Conservation (phyloP, 2,113 vertebrate species). For the Lepus timidus region DNA sequence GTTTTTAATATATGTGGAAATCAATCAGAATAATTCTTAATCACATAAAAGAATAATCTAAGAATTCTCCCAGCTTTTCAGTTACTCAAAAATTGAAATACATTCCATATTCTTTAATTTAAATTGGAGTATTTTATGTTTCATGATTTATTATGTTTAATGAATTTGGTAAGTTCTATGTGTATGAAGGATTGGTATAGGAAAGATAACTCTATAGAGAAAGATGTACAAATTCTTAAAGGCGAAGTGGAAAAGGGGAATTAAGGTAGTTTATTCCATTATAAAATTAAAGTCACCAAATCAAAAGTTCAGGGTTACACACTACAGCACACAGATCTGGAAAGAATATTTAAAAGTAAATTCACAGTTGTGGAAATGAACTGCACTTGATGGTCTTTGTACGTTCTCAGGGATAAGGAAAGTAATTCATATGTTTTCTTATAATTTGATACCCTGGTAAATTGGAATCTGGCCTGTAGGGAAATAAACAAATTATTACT, state of each 20-base stretch:
- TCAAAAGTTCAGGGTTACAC: background rate
- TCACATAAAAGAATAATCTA: background rate
- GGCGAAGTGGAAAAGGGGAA: background rate
- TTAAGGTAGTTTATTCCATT: background rate
- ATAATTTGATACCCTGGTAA: background rate
- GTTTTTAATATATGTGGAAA: background rate
- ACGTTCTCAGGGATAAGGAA: background rate
- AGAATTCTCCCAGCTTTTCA: background rate
- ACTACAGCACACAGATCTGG: background rate
- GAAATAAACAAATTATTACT: background rate
- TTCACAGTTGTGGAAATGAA: background rate
- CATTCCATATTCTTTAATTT: background rate
- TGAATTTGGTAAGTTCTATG: background rate
- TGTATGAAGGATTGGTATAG: rapidly evolving
- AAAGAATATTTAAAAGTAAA: background rate
- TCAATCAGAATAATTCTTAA: background rate
- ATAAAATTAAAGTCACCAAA: background rate
- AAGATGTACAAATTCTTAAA: background rate
- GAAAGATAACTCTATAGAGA: background rate
- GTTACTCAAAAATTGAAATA: constrained; percentile 1
- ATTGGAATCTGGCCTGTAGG: background rate
- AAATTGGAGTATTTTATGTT: background rate
- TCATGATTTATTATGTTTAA: background rate
- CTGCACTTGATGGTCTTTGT: background rate
- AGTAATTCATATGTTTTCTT: background rate